Base-by-base conservation (phyloP, 35 echinoderm and acorn worm genomes). In the Anneissia japonica region DNA sequence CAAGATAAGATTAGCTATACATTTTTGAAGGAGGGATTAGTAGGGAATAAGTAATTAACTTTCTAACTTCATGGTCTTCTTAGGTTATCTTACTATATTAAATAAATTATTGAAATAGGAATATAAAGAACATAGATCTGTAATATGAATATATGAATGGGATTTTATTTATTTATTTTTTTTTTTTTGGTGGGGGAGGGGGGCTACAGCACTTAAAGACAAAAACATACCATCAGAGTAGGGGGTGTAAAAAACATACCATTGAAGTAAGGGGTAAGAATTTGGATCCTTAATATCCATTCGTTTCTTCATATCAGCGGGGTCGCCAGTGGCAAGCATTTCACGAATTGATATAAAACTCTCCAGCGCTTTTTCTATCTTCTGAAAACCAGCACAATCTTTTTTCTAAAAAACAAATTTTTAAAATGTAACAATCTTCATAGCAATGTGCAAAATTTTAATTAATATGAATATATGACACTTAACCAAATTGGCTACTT, bases 311-410 rank as follows among this genome's bases (percentile, higher is more conserved):
- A 99, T 89, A 46, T 99, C 92, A 29, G 80, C 86, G 0, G 89
- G 86, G 43, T 85, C 89, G 35, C 88, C 89, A 6, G 91, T 92
- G 4, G 91, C 88, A 0, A 94, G 72, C 96, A 99, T 99, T 75
- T 99, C 96, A 29, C 89, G 85, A 36, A 99, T 93, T 23, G 96
- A 91, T 37, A 93, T 93, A 76, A 99, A 99, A 77, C 89, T 99
- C 31, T 94, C 92, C 39, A 99, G 77, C 6, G 96, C 77, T 37
- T 89, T 79, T 64, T 93, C 87, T 17, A 94, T 87, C 32, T 92
- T 81, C 35, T 93, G 88, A 81, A 90, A 81, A 19, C 51, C 51
- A 16, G 51, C 51, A 64, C 51, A 97, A 77, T 99, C 94, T 89
- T 99, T 99, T 86, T 99, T 99, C 96, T 99, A 87, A 16, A 72